Conservation (phyloP, 2,113 vertebrate species). For the Vimba vimba region DNA sequence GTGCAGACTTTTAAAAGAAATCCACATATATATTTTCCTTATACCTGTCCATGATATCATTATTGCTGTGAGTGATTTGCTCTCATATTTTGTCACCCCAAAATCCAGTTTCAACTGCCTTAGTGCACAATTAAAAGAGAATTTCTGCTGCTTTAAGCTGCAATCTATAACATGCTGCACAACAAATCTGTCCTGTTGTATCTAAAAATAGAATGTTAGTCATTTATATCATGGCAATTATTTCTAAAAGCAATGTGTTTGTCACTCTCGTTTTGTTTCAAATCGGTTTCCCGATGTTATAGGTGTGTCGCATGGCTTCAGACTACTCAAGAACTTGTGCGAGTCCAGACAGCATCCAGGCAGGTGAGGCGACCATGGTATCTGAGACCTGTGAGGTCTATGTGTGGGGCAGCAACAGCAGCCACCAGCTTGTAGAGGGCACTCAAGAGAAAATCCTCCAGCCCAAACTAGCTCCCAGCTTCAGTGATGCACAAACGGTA, state of each 20-base stretch:
- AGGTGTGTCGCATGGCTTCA: slow-evolving; percentile 81
- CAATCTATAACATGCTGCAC: background rate
- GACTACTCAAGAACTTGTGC: slow-evolving; percentile 83
- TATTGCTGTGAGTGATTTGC: background rate
- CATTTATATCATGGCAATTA: background rate
- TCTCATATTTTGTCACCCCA: background rate
- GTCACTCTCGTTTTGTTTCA: slow-evolving; percentile 89
- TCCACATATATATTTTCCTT: background rate
- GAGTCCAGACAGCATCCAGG: slow-evolving; percentile 96
- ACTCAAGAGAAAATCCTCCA: slow-evolving; percentile 83
- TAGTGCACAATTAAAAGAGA: background rate
- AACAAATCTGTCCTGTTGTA: background rate
- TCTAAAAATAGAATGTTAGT: background rate
- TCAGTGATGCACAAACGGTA: slow-evolving; percentile 82
- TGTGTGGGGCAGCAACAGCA: slow-evolving; percentile 85
- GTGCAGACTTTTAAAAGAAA: background rate
- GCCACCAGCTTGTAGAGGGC: slow-evolving; percentile 83
- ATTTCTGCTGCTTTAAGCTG: background rate
- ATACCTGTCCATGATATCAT: background rate
- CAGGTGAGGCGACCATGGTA: slow-evolving; percentile 79
- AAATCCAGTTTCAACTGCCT: background rate
- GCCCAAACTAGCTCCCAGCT: slow-evolving; percentile 81
- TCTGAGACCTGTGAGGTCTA: slow-evolving; percentile 96
- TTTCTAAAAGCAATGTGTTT: slow-evolving; percentile 50
- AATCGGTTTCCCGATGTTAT: slow-evolving; percentile 86